These are phyloP conservation scores for Morus bassanus DNA, from an alignment of 2,797 vertebrate genomes.

Conservation along the genomic window DNA sequence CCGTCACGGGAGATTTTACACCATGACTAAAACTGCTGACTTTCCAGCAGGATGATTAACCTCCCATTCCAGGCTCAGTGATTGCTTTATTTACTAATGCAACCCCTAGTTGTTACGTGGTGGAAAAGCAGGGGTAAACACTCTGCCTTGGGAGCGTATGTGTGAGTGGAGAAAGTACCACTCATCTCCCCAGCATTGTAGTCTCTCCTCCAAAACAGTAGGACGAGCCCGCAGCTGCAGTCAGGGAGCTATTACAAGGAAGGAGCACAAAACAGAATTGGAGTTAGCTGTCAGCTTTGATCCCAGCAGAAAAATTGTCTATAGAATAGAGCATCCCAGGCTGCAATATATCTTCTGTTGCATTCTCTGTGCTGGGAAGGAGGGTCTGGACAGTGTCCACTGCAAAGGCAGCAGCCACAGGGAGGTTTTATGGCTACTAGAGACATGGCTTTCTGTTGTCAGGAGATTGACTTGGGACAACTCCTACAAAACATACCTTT, in stretches of 20 bases:
- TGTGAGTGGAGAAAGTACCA: not conserved
- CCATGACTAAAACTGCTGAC: constrained; percentile 41
- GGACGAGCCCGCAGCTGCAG: not conserved
- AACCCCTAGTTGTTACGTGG: not conserved
- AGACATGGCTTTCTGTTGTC: not conserved
- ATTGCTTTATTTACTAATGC: constrained; percentile 26
- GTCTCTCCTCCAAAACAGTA: not conserved
- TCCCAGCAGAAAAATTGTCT: not conserved
- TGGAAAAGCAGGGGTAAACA: rapidly evolving
- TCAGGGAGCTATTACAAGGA: not conserved
- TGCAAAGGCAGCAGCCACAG: not conserved
- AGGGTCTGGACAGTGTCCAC: not conserved
- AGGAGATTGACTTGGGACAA: not conserved
- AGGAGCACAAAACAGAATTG: not conserved
- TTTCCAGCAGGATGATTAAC: not conserved
- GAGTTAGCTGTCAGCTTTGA: not conserved
- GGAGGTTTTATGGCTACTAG: not conserved
- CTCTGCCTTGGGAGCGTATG: not conserved
- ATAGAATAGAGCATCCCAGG: not conserved
- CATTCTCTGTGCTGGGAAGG: not conserved
- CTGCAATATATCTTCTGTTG: not conserved
- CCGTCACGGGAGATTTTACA: not conserved
- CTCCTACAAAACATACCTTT: not conserved
- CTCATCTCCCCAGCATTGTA: not conserved
- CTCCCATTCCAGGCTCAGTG: not conserved